These are phyloP conservation scores for Nothocercus nigrocapillus DNA, from an alignment of 2,113 vertebrate genomes.

Conservation along the genomic window DNA sequence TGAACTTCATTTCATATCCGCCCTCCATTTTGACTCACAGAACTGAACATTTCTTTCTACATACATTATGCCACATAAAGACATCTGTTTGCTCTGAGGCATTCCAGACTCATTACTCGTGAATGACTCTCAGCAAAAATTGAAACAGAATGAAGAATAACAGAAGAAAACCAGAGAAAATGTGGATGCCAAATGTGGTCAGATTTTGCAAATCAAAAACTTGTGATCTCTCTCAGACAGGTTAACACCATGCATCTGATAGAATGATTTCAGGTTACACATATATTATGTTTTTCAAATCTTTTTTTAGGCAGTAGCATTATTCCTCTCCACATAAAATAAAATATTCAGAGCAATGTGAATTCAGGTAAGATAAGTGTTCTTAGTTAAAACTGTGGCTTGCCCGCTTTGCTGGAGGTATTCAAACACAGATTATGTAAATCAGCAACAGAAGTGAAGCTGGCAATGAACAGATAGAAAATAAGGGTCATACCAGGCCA, in stretches of 20 bases:
- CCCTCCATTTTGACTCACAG: not conserved
- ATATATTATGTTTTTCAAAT: not conserved
- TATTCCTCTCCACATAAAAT: not conserved
- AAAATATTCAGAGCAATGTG: not conserved
- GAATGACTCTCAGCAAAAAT: not conserved
- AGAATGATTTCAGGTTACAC: not conserved
- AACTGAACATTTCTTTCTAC: not conserved
- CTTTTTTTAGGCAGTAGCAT: not conserved
- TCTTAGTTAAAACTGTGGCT: not conserved
- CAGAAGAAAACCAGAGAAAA: not conserved
- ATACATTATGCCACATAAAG: not conserved
- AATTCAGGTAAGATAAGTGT: not conserved
- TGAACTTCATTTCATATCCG: rapidly evolving
- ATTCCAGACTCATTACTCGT: not conserved
- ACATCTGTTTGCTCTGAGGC: not conserved
- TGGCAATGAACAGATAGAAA: not conserved
- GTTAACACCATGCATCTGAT: not conserved
- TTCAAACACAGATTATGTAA: not conserved
- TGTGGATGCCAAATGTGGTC: not conserved
- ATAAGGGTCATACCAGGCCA: not conserved
- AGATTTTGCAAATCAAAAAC: not conserved
- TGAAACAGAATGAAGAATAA: not conserved
- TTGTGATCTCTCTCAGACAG: not conserved
- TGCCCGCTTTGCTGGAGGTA: not conserved
- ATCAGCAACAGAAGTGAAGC: not conserved